Conservation (phyloP, 2,797 vertebrate species). For the Hylomyscus alleni region DNA sequence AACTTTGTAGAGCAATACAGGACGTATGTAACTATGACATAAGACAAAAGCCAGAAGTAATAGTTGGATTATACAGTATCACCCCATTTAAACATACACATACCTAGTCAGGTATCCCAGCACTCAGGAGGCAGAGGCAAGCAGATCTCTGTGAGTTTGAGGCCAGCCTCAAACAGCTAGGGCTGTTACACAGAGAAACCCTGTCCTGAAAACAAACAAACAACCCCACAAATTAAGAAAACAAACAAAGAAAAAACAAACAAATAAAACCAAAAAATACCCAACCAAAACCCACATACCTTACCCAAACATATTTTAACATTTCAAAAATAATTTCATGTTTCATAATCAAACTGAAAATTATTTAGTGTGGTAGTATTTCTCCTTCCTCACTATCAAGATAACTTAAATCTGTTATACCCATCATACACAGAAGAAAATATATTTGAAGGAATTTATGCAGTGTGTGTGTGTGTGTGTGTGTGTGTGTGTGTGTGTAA, state of each 20-base stretch:
- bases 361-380: not conserved
- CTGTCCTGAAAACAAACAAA: not conserved
- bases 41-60: conserved; percentile 54
- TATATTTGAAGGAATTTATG: conserved; percentile 43
- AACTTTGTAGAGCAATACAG: conserved; percentile 31
- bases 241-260: not conserved
- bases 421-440: conserved; percentile 11
- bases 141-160: not conserved
- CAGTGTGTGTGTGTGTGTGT: too few relatives aligned
- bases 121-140: not conserved
- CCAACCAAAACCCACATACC: not conserved
- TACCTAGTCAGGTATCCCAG: not conserved
- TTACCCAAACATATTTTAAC: conserved; percentile 20
- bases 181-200: not conserved
- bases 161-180: not conserved
- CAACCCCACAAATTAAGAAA: not conserved
- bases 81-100: not conserved
- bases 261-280: not conserved
- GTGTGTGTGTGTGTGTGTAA: too few relatives aligned
- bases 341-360: conserved; percentile 38
- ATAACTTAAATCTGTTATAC: conserved; percentile 36
- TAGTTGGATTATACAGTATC: not conserved
- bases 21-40: not conserved
- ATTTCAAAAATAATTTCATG: conserved; percentile 31
- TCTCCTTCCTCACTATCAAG: not conserved